Conservation (phyloP, 2,113 vertebrate species). For the Halichoeres trimaculatus region DNA sequence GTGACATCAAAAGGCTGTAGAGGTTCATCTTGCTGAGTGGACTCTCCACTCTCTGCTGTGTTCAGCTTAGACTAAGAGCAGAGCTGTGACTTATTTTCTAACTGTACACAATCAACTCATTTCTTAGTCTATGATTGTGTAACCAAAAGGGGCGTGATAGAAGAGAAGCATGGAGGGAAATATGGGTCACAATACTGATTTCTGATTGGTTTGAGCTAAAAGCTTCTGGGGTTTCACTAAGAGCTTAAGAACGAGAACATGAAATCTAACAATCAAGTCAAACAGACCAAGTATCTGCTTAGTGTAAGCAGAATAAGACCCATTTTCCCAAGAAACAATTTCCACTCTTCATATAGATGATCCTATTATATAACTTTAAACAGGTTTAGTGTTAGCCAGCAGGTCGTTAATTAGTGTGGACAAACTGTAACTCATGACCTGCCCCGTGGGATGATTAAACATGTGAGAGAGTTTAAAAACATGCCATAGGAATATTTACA, state of each 20-base stretch:
- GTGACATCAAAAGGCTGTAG: background rate
- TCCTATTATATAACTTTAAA: constrained; percentile 58
- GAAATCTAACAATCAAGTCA: constrained; percentile 57
- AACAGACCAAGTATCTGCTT: constrained; percentile 54
- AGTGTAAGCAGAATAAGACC: constrained; percentile 48
- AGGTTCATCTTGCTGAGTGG: background rate
- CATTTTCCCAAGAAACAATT: constrained; percentile 65
- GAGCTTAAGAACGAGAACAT: constrained; percentile 35
- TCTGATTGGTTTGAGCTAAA: constrained; percentile 53
- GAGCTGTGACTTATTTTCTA: constrained; percentile 39
- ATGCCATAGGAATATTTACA: constrained; percentile 1
- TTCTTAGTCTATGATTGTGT: constrained; percentile 51
- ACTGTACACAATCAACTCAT: constrained; percentile 32
- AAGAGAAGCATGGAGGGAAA: background rate
- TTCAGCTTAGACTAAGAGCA: constrained; percentile 20
- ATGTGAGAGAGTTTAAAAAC: constrained; percentile 36
- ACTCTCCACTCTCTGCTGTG: background rate
- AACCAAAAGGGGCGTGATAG: constrained; percentile 45
- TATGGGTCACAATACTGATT: constrained; percentile 56
- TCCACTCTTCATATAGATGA: constrained; percentile 59
- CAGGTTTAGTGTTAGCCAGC: constrained; percentile 33
- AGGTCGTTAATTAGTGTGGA: constrained; percentile 7
- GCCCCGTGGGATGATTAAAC: constrained; percentile 20
- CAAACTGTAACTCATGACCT: constrained; percentile 29
- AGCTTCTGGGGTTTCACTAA: constrained; percentile 25